These are phyloP conservation scores for Hyperoodon ampullatus DNA, from an alignment of 2,113 vertebrate genomes.

Conservation along the genomic window DNA sequence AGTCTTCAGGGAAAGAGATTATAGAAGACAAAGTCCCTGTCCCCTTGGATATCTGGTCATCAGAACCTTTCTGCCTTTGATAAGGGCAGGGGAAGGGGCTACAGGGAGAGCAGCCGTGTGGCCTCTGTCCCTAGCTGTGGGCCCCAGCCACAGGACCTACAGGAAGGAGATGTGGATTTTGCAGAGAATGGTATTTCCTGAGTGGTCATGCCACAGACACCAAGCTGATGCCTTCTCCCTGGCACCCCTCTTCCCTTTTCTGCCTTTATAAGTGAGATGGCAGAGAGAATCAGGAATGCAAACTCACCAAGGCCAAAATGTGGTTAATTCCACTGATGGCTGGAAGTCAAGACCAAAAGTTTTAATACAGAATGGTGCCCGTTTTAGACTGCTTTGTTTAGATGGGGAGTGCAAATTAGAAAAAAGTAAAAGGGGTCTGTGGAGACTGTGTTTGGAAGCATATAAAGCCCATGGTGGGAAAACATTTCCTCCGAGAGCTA, in stretches of 20 bases:
- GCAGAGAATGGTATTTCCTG: conserved; percentile 59
- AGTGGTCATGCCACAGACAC: not conserved
- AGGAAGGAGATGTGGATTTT: conserved; percentile 71
- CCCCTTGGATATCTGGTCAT: not conserved
- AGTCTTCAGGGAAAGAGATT: conserved; percentile 20
- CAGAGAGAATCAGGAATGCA: conserved; percentile 65
- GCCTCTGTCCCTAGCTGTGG: conserved; percentile 2
- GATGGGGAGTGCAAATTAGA: conserved; percentile 67
- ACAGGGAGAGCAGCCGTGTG: not conserved
- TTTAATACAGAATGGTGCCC: conserved; percentile 62
- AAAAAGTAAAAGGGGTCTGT: conserved; percentile 50
- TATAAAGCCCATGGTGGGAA: conserved; percentile 55
- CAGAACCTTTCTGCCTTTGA: not conserved
- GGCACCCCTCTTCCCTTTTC: conserved; percentile 42
- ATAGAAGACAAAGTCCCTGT: not conserved
- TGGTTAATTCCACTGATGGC: conserved; percentile 58
- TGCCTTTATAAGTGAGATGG: conserved; percentile 51
- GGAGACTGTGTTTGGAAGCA: conserved; percentile 64
- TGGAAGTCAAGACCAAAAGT: conserved; percentile 66
- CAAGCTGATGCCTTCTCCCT: conserved; percentile 61
- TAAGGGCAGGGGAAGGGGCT: not conserved
- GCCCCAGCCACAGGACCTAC: conserved; percentile 15
- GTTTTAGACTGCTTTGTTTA: conserved; percentile 78
- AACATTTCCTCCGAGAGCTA: conserved; percentile 59
- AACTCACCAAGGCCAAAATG: conserved; percentile 63